Evolutionary conservation across 2,113 vertebrate genomes (phyloP), one percentile per base, ranked within the genome.

Genomic region (Pteropus alecto): DNA sequence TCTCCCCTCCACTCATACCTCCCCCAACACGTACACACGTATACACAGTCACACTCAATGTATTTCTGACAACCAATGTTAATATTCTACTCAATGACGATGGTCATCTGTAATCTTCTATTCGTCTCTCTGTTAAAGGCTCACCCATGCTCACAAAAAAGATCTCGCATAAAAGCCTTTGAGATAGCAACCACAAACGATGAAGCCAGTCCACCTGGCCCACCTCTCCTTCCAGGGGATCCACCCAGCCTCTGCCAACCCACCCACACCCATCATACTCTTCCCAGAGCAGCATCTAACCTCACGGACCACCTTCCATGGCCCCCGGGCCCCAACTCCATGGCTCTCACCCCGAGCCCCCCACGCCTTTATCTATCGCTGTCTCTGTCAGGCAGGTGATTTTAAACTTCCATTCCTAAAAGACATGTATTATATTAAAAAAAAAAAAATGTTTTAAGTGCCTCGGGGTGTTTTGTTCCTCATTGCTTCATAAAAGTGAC

Each of bases 401-500:
- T 99, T 98, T 98, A 99, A 98, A 98, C 98, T 98, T 97, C 97
- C 98, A 98, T 97, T 98, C 98, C 98, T 99, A 98, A 99, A 99
- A 98, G 98, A 97, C 97, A 96, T 28, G 0, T 98, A 98, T 98
- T 98, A 98, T 98, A 98, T 51, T 51, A 2, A 9, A 98, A 38
- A 9, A 98, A 98, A 97, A 98, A 99, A 99, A 98, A 98, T 98
- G 98, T 98, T 99, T 99, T 99, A 99, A 99, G 98, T 98, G 98
- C 98, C 98, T 98, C 90, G 46, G 98, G 98, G 98, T 99, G 98
- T 99, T 99, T 99, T 99, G 98, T 98, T 99, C 98, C 98, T 99
- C 99, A 98, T 99, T 99, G 99, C 98, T 99, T 99, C 99, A 99
- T 98, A 98, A 98, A 99, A 99, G 98, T 99, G 99, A 99, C 99